Evolutionary conservation across 2,888 invertebrate genomes (phyloP).

Genomic region (Mallateleia sp.): DNA sequence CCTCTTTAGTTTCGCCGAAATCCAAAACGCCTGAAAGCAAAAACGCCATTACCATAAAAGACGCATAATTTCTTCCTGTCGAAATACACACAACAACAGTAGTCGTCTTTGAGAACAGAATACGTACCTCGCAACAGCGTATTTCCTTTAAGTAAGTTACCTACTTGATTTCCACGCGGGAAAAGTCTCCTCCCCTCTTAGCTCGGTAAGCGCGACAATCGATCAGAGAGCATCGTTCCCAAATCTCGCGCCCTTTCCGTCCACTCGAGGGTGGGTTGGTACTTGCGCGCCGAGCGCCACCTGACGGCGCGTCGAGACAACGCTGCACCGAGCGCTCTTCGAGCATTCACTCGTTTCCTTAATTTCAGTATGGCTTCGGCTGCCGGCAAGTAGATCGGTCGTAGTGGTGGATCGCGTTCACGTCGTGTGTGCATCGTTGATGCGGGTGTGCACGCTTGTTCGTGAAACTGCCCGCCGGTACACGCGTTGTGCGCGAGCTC

Average conservation of each 20-base stretch:
- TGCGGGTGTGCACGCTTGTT: conserved; percentile 66
- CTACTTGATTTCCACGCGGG: background rate
- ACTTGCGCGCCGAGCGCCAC: conserved; percentile 27
- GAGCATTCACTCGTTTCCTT: conserved; percentile 30
- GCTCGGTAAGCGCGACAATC: conserved; percentile 29
- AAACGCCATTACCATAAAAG: too few species aligned
- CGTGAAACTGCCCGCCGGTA: conserved; percentile 62
- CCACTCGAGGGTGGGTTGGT: conserved; percentile 26
- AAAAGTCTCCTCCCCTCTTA: conserved; percentile 8
- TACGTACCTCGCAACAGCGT: too few species aligned
- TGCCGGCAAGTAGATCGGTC: conserved; percentile 84
- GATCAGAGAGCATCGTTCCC: conserved; percentile 43
- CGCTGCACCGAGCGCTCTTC: conserved; percentile 18
- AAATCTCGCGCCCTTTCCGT: conserved; percentile 71
- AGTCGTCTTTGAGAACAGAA: too few species aligned
- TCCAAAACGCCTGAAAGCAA: too few species aligned
- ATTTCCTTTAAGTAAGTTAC: conserved; percentile 12
- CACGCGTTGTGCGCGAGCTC: conserved; percentile 67
- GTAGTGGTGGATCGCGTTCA: conserved; percentile 76
- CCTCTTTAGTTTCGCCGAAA: too few species aligned
- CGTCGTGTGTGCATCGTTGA: conserved; percentile 80
- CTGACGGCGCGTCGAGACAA: conserved; percentile 44
- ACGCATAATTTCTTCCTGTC: too few species aligned
- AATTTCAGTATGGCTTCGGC: conserved; percentile 86
- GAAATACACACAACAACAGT: too few species aligned